Evolutionary conservation across 64 coral and sea anemone species (phyloP), one percentile per base, ranked within the genome.

Genomic region (Stichodactyla helianthus): DNA sequence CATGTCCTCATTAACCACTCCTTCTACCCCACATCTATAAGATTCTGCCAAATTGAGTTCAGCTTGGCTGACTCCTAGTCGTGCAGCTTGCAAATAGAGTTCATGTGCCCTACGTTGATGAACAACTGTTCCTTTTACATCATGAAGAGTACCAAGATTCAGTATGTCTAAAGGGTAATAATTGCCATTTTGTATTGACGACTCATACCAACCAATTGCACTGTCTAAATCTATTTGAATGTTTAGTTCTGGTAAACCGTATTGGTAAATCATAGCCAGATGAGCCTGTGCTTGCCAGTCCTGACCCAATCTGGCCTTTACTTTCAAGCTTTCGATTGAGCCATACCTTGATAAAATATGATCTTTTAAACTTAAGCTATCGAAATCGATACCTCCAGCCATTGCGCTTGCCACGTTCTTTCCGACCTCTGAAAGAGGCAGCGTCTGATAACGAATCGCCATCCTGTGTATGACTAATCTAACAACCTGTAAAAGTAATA

Each of bases 41-140:
- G 87, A 88, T 85, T 97, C 94, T n/a, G 91, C 94, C 6, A 97
- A 78, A 63, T 85, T 90, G 1, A 97, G 0, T 76, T 93, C 35
- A 15, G 94, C 55, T 22, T 6, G 4, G 16, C 54, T 27, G 18
- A 5, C 11, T 5, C 91, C 94, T 12, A 90, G 51, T 23, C 51
- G 84, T 14, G 88, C 91, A 16, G 91, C 91, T 78, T 67, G 89
- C 5, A 89, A 57, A 52, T 90, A 93, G 80, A 93, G 54, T 9
- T 93, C 88, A 19, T 83, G 87, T 54, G 91, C 91, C 62, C 90
- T 97, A 53, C 27, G 91, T 26, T 88, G 88, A 76, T 87, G 64
- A 6, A 3, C 23, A 19, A 58, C 14, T 3, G 67, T 82, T 64
- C 53, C 91, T 79, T 89, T 93, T 1, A 1, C 0, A 79, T 93